These are phyloP conservation scores for Piprites chloris DNA, from an alignment of 2,113 vertebrate genomes.

Conservation along the genomic window DNA sequence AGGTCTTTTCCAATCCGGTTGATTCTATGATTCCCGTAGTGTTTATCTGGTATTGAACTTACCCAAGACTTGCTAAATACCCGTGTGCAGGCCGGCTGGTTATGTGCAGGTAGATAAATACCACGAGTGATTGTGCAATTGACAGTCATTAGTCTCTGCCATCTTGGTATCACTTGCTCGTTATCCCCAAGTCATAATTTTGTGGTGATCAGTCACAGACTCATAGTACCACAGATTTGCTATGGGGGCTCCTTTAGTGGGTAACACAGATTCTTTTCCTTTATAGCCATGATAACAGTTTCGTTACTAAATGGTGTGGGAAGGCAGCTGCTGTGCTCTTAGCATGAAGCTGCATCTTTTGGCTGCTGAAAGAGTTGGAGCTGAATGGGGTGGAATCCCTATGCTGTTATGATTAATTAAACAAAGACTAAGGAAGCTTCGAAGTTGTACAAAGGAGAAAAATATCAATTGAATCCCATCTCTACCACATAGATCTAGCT, in stretches of 20 bases:
- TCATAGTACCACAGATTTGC: not conserved
- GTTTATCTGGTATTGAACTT: not conserved
- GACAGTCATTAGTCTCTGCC: not conserved
- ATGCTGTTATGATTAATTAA: not conserved
- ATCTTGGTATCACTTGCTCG: not conserved
- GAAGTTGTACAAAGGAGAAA: not conserved
- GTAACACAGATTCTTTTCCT: not conserved
- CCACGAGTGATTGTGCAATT: not conserved
- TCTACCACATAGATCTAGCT: not conserved
- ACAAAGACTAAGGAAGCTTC: not conserved
- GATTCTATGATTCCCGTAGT: not conserved
- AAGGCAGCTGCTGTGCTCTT: not conserved
- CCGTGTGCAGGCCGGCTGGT: not conserved
- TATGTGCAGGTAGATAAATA: not conserved
- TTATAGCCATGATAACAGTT: not conserved
- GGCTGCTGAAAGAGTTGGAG: not conserved
- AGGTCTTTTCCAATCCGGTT: no score
- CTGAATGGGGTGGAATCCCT: not conserved
- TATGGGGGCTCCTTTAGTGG: not conserved
- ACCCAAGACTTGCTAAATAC: not conserved
- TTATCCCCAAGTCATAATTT: not conserved
- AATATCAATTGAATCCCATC: not conserved
- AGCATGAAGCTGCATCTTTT: not conserved
- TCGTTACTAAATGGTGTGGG: not conserved
- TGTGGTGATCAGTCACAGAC: not conserved